Evolutionary conservation across 2,888 invertebrate genomes (phyloP), one percentile per base, ranked within the genome.

Genomic region (Chrysina gloriosa): DNA sequence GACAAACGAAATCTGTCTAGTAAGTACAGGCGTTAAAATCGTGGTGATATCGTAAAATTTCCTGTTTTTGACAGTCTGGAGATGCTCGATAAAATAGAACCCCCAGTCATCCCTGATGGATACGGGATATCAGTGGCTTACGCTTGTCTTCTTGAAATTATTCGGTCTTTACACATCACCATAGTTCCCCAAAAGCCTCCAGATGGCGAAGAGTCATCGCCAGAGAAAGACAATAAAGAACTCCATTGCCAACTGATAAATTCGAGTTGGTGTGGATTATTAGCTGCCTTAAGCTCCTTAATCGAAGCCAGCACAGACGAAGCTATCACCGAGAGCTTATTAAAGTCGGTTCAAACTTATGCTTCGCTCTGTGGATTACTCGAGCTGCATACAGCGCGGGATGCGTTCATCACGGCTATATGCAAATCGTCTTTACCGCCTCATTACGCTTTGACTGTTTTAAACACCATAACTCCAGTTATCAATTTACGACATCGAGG

Each of bases 241-340:
- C 80, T 89, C 5, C 87, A 90, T 76, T 85, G 89, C 25, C 92
- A 97, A 85, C 83, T 98, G 23, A 89, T 98, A 27, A 94, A 93
- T 76, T 97, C 97, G 0, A 96, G 96, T 72, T 98, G 98, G 97
- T 95, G 96, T 80, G 97, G 97, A 0, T 85, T 98, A 48, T 86
- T 98, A 31, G 95, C 96, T 76, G 97, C 97, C 0, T 84, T 98
- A 70, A 94, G 95, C 67, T 92, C 97, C 2, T 83, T 98, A 50
- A 91, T 98, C 1, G 98, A 98, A 82, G 96, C 97, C 2, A 96
- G 97, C 75, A 94, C 96, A 9, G 98, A 98, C 73, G 98, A 99
- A 83, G 88, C 92, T 16, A 90, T 93, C 14, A 93, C 94, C 16
- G 98, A 98, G 83, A 93, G 92, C 75, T 92, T 99, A 63, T 86